Conservation (phyloP, 2,113 vertebrate genomes). For the Cariama cristata region DNA sequence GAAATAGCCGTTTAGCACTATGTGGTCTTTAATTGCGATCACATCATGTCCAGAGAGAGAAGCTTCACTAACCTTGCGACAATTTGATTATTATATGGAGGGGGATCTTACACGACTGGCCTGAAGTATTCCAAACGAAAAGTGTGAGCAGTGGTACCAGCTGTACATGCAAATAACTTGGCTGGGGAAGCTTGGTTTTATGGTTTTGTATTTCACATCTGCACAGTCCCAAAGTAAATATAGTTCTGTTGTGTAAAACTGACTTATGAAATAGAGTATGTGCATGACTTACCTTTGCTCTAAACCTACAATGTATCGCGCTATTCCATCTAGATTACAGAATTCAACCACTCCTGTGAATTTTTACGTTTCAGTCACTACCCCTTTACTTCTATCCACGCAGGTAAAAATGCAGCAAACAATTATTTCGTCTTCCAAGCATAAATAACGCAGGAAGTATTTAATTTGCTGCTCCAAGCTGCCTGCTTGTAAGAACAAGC, state of each 20-base stretch:
- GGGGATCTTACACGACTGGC: not conserved
- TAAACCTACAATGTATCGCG: not conserved
- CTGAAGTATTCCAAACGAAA: not conserved
- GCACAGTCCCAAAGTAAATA: not conserved
- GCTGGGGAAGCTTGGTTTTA: not conserved
- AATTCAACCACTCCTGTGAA: not conserved
- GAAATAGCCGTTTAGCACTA: not conserved
- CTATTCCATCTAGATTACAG: not conserved
- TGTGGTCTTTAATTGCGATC: not conserved
- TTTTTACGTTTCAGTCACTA: not conserved
- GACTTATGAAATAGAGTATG: not conserved
- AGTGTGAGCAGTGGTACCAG: not conserved
- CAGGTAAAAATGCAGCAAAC: not conserved
- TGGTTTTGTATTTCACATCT: not conserved
- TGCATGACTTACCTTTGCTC: not conserved
- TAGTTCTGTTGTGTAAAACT: not conserved
- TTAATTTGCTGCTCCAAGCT: not conserved
- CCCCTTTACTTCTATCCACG: not conserved
- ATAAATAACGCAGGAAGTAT: not conserved
- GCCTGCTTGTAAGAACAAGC: not conserved
- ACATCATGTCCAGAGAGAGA: not conserved
- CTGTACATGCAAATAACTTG: not conserved
- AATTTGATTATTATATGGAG: not conserved
- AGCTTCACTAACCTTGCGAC: not conserved
- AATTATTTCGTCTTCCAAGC: not conserved